Evolutionary conservation across 2,797 vertebrate species (phyloP), one percentile per base, ranked within the genome.

Genomic region (Rhabdophis nuchalis): DNA sequence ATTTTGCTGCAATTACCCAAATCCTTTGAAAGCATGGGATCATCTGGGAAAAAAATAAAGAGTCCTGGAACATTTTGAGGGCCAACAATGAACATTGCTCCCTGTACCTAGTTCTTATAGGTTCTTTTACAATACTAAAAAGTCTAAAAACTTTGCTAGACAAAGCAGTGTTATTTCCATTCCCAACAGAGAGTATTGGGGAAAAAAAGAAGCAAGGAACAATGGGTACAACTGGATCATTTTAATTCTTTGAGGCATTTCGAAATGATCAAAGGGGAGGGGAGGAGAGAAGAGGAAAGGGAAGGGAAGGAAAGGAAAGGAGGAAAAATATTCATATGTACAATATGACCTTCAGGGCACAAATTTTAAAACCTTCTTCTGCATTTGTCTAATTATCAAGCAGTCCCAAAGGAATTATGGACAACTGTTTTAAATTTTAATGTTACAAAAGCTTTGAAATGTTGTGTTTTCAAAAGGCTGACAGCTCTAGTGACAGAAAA

Each of bases 221-320:
- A 64, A 64, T n/a, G 5, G 5, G 13, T 16, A 14, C 5, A 64
- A 64, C 29, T 68, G 16, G 5, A 68, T 16, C 61, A 32, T 7
- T 68, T 68, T n/a, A 77, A 77, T 41, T 41, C 68, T 77, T 41
- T 23, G 68, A 36, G 41, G 8, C 3, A 11, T 77, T 77, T 77
- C 23, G 18, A 77, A 77, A 72, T 20, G 16, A 36, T 72, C 16
- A 72, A n/a, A n/a, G 61, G 5, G 13, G 13, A 14, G 10, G 61
- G 2, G 13, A 64, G 61, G 61, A 11, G 4, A 61, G 60, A 27
- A 5, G 5, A 64, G 25, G 58, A 27, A 0, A 11, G 3, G 58
- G 10, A 1, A 25, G 7, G 57, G 8, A 2, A 23, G 14, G 5
- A 56, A 18, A 1, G 14, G 0, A 56, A 20, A 5, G 16, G 2